phyloP scores from a whole-genome alignment of 2,797 vertebrate species.

The Neosilurus mollespiculum region DNA sequence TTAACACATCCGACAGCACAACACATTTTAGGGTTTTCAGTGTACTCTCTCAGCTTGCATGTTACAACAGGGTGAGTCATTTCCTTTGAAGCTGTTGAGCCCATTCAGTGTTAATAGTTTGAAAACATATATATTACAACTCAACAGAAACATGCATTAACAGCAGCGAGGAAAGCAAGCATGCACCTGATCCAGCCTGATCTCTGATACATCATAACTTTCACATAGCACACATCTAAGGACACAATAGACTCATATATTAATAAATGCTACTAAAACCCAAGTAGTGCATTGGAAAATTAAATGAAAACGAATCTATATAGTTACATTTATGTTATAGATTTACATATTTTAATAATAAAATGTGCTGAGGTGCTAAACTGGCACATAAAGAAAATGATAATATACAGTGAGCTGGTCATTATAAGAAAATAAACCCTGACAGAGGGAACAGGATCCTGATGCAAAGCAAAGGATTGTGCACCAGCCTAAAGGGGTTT shows the following conservation, averaged over 20 bases:
- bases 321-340: too few relatives aligned
- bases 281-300: neutral
- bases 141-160: conserved; percentile 22
- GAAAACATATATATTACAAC: conserved; percentile 35
- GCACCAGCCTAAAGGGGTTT: too few relatives aligned
- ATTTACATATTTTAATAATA: neutral
- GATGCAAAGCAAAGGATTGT: too few relatives aligned
- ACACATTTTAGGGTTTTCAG: conserved; percentile 8
- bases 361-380: neutral
- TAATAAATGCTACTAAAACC: neutral
- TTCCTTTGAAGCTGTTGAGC: conserved; percentile 24
- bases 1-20: neutral
- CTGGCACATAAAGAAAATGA: neutral
- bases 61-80: conserved; percentile 33
- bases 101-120: conserved; percentile 32
- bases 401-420: too few relatives aligned
- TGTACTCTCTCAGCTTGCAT: conserved; percentile 11
- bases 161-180: neutral
- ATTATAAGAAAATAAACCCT: too few relatives aligned
- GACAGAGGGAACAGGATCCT: too few relatives aligned
- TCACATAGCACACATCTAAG: neutral
- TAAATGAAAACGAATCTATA: neutral
- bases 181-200: neutral
- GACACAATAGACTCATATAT: neutral
- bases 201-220: neutral